A percentile compares a stretch with the other conserved stretches of the same genome.
Conservation (phyloP, 2,888 invertebrate genomes). For the Leptodirus hochenwartii region DNA sequence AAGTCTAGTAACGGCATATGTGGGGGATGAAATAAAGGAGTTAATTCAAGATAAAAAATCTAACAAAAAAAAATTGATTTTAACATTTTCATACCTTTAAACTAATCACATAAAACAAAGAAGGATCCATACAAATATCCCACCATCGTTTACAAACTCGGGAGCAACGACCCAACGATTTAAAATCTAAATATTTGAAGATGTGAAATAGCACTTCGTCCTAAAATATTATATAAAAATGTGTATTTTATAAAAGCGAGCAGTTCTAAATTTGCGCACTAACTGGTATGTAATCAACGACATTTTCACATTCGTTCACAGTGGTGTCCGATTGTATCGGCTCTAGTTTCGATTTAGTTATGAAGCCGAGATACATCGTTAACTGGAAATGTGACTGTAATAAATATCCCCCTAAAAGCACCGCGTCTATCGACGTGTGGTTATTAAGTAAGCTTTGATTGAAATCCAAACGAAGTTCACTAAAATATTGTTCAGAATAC, state of each 20-base stretch:
- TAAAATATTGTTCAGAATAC: too few species aligned
- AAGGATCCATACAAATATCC: conserved; percentile 51
- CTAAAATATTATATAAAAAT: conserved; percentile 31
- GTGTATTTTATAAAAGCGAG: neutral
- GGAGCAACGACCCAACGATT: conserved; percentile 57
- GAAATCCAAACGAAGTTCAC: conserved; percentile 68
- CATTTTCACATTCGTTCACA: too few species aligned
- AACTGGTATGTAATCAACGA: conserved; percentile 1
- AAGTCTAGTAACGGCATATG: too few species aligned
- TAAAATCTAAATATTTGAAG: conserved; percentile 62
- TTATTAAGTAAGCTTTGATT: conserved; percentile 65
- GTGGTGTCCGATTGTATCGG: too few species aligned
- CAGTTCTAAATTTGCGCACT: neutral
- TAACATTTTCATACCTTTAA: conserved; percentile 45
- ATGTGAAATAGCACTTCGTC: conserved; percentile 69
- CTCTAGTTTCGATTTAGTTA: too few species aligned
- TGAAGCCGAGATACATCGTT: too few species aligned
- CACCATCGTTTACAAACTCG: conserved; percentile 57
- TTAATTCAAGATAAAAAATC: too few species aligned
- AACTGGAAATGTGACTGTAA: conserved; percentile 17
- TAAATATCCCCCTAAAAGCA: conserved; percentile 48
- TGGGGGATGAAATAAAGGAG: too few species aligned
- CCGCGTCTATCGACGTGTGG: conserved; percentile 77
- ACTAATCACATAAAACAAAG: conserved; percentile 62
- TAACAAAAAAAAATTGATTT: too few species aligned